Conservation (phyloP, 2,113 vertebrate genomes). For the Orthonyx spaldingii region DNA sequence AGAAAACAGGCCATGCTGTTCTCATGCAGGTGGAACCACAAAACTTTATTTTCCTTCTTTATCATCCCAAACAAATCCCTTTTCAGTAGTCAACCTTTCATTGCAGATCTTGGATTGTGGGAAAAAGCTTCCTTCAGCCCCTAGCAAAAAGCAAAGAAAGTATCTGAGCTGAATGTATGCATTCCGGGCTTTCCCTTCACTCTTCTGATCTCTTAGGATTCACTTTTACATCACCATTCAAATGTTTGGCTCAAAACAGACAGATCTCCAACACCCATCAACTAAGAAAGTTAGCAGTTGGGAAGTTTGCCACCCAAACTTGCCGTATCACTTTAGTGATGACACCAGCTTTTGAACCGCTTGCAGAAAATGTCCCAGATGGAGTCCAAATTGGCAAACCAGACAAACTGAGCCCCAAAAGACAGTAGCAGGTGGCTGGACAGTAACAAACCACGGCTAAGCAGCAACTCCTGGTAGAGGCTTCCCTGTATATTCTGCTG, state of each 20-base stretch:
- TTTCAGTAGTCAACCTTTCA: neutral
- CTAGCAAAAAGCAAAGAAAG: neutral
- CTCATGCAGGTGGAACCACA: neutral
- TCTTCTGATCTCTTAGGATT: neutral
- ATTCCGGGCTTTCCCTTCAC: neutral
- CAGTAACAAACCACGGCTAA: neutral
- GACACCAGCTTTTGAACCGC: neutral
- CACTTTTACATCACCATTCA: neutral
- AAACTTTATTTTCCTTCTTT: neutral
- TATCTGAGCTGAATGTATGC: neutral
- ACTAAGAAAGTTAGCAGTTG: neutral
- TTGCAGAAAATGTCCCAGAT: neutral
- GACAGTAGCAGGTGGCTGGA: neutral
- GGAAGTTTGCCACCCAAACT: neutral
- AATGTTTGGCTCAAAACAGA: neutral
- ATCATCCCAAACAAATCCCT: neutral
- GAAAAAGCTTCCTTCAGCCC: neutral
- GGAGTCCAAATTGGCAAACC: neutral
- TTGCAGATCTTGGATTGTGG: neutral
- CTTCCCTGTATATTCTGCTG: neutral
- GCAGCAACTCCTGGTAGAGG: neutral
- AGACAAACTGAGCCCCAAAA: neutral
- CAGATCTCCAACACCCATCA: neutral
- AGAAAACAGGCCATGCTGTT: neutral
- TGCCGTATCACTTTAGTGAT: fast-evolving